These are phyloP conservation scores for Polia nebulosa DNA, from an alignment of 2,888 invertebrate genomes.

Conservation along the genomic window DNA sequence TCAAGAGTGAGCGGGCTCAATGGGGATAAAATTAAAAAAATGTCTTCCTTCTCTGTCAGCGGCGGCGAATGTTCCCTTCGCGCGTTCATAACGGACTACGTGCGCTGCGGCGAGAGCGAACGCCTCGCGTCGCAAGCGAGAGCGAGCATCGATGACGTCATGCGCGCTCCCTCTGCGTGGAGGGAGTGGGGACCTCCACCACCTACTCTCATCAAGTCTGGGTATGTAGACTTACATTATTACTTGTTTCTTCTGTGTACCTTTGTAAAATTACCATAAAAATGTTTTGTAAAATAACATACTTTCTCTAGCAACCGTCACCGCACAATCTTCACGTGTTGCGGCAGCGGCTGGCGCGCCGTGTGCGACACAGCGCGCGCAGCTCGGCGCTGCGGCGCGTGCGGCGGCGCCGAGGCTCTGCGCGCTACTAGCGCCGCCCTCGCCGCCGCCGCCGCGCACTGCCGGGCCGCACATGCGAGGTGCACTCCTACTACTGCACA, in stretches of 20 bases:
- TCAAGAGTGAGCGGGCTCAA: too few relatives aligned
- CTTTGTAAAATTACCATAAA: background rate
- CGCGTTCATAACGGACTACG: constrained; percentile 96
- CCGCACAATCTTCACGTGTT: constrained; percentile 79
- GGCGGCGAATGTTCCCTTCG: constrained; percentile 93
- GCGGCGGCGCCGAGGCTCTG: constrained; percentile 75
- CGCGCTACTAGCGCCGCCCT: constrained; percentile 73
- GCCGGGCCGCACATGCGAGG: constrained; percentile 55
- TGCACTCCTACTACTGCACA: constrained; percentile 38
- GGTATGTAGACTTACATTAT: constrained; percentile 50
- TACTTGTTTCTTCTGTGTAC: background rate
- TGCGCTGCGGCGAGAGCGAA: constrained; percentile 96
- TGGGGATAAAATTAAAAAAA: too few relatives aligned
- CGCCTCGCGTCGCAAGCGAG: constrained; percentile 83
- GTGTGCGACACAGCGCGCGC: constrained; percentile 61
- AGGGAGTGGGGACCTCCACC: constrained; percentile 93
- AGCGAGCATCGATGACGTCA: constrained; percentile 90
- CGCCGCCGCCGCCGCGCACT: constrained; percentile 70
- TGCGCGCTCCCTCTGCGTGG: constrained; percentile 94
- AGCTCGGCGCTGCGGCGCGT: constrained; percentile 72
- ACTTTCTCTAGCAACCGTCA: constrained; percentile 76
- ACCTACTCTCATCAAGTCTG: constrained; percentile 33
- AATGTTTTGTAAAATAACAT: background rate
- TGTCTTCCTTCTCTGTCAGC: constrained; percentile 50
- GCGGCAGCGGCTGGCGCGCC: constrained; percentile 75